phyloP scores from a whole-genome alignment of 2,888 invertebrate genomes.

The Gibbula magus region DNA sequence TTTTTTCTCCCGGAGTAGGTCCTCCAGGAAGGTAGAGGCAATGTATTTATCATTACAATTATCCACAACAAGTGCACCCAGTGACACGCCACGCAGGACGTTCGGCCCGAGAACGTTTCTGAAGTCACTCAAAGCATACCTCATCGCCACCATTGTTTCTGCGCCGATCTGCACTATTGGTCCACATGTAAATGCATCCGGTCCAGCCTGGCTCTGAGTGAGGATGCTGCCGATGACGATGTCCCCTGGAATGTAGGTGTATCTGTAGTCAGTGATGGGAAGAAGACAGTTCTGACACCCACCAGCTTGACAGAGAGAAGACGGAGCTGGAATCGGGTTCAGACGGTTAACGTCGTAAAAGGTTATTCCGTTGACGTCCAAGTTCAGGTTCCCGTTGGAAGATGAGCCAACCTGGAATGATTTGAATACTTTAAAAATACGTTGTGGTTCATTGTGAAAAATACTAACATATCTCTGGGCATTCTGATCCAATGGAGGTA shows the following conservation, averaged over 20 bases:
- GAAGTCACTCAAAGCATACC: constrained; percentile 54
- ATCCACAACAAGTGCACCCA: constrained; percentile 63
- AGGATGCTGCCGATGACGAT: constrained; percentile 60
- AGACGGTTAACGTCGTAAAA: constrained; percentile 49
- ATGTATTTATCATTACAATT: constrained; percentile 54
- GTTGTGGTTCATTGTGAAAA: no score
- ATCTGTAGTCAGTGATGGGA: constrained; percentile 41
- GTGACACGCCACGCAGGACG: constrained; percentile 46
- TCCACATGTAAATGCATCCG: constrained; percentile 58
- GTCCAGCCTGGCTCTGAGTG: constrained; percentile 52
- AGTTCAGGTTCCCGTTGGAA: constrained; percentile 36
- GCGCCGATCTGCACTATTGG: constrained; percentile 40
- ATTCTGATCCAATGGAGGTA: no score
- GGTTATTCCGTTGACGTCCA: constrained; percentile 39
- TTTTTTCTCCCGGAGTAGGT: constrained; percentile 54
- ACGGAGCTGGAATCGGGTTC: constrained; percentile 36
- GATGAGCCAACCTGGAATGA: constrained; percentile 58
- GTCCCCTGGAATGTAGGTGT: constrained; percentile 59
- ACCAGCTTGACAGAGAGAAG: constrained; percentile 52
- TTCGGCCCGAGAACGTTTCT: constrained; percentile 15
- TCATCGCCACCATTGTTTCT: constrained; percentile 60
- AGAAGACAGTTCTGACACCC: constrained; percentile 59
- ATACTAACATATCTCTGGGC: no score
- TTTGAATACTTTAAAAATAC: no score
- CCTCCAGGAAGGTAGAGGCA: constrained; percentile 54